Evolutionary conservation across 2,113 vertebrate genomes (phyloP).

Genomic region (Nerophis ophidion): DNA sequence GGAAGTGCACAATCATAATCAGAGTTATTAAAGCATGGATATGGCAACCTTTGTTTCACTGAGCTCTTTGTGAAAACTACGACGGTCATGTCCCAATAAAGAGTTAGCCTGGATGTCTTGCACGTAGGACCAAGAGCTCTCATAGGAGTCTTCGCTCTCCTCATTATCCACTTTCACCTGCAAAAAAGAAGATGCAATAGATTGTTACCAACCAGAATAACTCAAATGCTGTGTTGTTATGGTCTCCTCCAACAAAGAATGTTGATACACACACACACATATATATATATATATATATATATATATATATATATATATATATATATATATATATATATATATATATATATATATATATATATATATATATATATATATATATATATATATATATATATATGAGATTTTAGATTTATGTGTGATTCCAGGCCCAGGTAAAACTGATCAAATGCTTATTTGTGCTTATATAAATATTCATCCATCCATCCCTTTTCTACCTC

Average conservation of each 20-base stretch:
- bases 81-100: conserved; percentile 52
- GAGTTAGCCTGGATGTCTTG: conserved; percentile 56
- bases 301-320: too few relatives aligned
- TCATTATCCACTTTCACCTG: conserved; percentile 85
- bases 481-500: too few relatives aligned
- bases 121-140: conserved; percentile 86
- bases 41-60: conserved; percentile 45
- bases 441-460: too few relatives aligned
- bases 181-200: not conserved
- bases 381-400: too few relatives aligned
- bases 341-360: too few relatives aligned
- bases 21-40: not conserved
- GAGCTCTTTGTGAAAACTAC: conserved; percentile 62
- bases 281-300: too few relatives aligned
- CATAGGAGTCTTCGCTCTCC: conserved; percentile 83
- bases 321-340: too few relatives aligned
- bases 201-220: not conserved
- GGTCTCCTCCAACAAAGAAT: not conserved
- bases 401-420: too few relatives aligned
- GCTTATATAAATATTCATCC: too few relatives aligned
- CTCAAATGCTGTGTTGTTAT: not conserved
- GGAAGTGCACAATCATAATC: not conserved
- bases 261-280: too few relatives aligned
- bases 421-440: too few relatives aligned
- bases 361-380: too few relatives aligned